These are phyloP conservation scores for Carposina sasakii DNA, from an alignment of 1,140 invertebrate species.

Conservation along the genomic window DNA sequence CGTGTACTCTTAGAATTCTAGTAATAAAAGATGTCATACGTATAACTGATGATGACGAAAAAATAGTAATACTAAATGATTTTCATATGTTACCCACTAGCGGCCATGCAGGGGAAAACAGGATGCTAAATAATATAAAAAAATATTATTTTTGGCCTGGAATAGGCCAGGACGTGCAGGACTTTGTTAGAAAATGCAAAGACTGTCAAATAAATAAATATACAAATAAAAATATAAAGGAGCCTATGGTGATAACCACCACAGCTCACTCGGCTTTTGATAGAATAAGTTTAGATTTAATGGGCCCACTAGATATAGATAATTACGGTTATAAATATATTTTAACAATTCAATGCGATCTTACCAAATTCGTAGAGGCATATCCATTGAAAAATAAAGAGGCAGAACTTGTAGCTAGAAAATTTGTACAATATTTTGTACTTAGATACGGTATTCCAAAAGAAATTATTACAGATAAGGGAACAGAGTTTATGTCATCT, in stretches of 20 bases:
- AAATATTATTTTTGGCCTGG: conserved; percentile 1
- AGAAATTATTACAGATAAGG: background rate
- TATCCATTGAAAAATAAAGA: conserved; percentile 22
- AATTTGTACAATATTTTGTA: conserved; percentile 13
- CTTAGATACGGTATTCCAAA: conserved; percentile 8
- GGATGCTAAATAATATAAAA: conserved; percentile 5
- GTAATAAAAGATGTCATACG: background rate
- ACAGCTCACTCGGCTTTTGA: background rate
- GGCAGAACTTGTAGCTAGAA: conserved; percentile 13
- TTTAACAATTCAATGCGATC: conserved; percentile 13
- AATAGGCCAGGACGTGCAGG: background rate
- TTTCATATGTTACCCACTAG: conserved; percentile 3
- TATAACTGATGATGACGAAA: background rate
- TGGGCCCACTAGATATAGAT: conserved; percentile 1
- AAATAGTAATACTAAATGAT: conserved; percentile 4
- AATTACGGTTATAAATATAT: background rate
- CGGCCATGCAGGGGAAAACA: background rate
- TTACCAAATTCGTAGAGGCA: conserved; percentile 20
- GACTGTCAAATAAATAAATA: background rate
- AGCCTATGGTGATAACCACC: conserved; percentile 1
- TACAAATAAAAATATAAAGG: background rate
- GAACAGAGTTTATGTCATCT: background rate
- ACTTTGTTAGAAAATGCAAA: conserved; percentile 1
- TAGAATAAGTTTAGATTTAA: conserved; percentile 1
- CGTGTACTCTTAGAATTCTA: background rate